phyloP scores from a whole-genome alignment of 2,888 invertebrate species.

The Stenurella melanura region DNA sequence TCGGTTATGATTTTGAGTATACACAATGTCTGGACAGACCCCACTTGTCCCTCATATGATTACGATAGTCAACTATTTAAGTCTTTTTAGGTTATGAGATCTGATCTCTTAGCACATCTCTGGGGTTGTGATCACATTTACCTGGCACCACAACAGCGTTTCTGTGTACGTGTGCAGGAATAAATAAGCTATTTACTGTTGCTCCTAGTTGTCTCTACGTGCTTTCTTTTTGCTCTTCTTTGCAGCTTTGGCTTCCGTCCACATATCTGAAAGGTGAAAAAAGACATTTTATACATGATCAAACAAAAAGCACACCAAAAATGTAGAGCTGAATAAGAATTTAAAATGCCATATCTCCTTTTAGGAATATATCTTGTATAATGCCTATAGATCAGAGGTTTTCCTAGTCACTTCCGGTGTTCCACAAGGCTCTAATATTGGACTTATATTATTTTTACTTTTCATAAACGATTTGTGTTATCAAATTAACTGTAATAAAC shows the following conservation, averaged over 20 bases:
- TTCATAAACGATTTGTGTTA: no score
- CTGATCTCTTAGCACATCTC: conserved; percentile 66
- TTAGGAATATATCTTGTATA: no score
- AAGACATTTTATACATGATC: background rate
- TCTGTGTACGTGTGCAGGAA: conserved; percentile 39
- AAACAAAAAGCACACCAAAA: no score
- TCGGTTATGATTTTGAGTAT: conserved; percentile 35
- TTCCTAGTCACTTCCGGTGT: no score
- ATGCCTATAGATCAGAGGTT: no score
- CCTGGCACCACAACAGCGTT: conserved; percentile 46
- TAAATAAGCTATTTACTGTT: conserved; percentile 41
- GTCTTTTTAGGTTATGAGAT: conserved; percentile 51
- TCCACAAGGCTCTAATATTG: no score
- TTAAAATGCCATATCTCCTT: no score
- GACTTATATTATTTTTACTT: no score
- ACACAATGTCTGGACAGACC: conserved; percentile 20
- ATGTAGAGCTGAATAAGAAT: no score
- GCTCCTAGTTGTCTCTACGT: conserved; percentile 80
- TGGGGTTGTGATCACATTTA: conserved; percentile 66
- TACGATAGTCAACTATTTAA: conserved; percentile 44
- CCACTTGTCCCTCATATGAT: conserved; percentile 1
- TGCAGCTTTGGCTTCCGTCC: conserved; percentile 84
- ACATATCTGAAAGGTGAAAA: conserved; percentile 76
- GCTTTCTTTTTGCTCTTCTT: conserved; percentile 87
- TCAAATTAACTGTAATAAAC: no score